phyloP scores from a whole-genome alignment of 2,797 vertebrate species.

The Sebastes minor region DNA sequence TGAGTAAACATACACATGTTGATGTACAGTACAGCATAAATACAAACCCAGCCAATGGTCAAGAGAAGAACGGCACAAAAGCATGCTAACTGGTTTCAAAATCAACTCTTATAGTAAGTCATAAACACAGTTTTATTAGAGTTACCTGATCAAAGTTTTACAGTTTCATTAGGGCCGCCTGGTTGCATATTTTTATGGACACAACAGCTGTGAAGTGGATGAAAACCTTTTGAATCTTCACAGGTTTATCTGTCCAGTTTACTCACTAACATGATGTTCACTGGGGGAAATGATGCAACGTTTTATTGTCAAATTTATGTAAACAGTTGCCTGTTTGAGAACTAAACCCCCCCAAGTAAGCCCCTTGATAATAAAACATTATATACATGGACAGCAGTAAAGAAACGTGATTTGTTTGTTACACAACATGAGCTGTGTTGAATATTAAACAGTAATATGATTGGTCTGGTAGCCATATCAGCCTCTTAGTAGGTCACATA shows the following conservation, averaged over 20 bases:
- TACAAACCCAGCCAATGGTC: constrained; percentile 68
- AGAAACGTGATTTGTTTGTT: constrained; percentile 59
- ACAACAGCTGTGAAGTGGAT: constrained; percentile 17
- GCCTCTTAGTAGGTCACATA: constrained; percentile 31
- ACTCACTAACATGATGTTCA: neutral
- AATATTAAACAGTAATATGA: constrained; percentile 43
- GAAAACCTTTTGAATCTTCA: neutral
- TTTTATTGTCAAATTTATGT: constrained; percentile 7
- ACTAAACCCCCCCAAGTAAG: constrained; percentile 8
- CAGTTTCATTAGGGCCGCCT: constrained; percentile 55
- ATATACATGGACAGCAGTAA: constrained; percentile 67
- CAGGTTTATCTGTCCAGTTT: constrained; percentile 4
- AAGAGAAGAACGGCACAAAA: constrained; percentile 69
- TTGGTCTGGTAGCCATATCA: constrained; percentile 19
- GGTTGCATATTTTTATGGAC: constrained; percentile 64
- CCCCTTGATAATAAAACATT: constrained; percentile 54
- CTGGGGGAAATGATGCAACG: constrained; percentile 16
- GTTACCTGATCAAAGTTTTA: constrained; percentile 67
- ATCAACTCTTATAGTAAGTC: constrained; percentile 56
- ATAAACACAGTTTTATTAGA: constrained; percentile 64
- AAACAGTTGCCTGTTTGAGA: neutral
- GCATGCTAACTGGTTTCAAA: constrained; percentile 78
- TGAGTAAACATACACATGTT: constrained; percentile 56
- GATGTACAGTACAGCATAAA: constrained; percentile 71
- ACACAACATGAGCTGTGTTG: constrained; percentile 31